A percentile compares a stretch with the other conserved stretches of the same genome.
Conservation (phyloP, 2,888 invertebrate genomes). For the Apotomis betuletana region DNA sequence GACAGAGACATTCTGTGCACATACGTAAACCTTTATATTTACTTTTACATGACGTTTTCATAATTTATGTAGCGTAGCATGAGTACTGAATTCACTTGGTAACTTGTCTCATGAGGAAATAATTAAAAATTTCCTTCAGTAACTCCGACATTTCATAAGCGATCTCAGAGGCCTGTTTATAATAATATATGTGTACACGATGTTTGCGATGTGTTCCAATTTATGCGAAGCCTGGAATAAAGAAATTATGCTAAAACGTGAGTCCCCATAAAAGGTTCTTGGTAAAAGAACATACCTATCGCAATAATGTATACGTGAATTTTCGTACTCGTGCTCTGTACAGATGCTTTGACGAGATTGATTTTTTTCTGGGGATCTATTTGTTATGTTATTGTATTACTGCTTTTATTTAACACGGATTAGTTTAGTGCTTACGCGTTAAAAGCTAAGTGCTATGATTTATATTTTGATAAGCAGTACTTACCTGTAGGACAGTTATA, state of each 20-base stretch:
- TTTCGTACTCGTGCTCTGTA: neutral
- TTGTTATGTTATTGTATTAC: too few relatives aligned
- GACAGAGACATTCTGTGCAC: constrained; percentile 52
- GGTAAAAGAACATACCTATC: neutral
- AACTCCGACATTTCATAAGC: constrained; percentile 20
- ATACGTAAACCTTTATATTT: constrained; percentile 38
- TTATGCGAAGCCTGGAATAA: constrained; percentile 19
- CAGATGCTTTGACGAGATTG: neutral
- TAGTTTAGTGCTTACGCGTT: too few relatives aligned
- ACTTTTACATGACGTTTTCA: neutral
- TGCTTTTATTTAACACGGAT: too few relatives aligned
- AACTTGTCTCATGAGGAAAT: constrained; percentile 15
- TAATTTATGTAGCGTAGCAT: neutral
- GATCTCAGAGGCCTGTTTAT: constrained; percentile 21
- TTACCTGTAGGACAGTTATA: too few relatives aligned
- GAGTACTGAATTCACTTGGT: constrained; percentile 14
- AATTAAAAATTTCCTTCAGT: constrained; percentile 25
- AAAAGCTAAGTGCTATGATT: too few relatives aligned
- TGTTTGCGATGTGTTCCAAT: constrained; percentile 11
- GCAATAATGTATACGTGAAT: neutral
- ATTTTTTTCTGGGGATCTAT: too few relatives aligned
- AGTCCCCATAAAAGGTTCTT: constrained; percentile 5
- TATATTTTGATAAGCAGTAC: too few relatives aligned
- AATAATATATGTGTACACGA: neutral
- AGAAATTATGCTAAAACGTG: constrained; percentile 29